Evolutionary conservation across 1,140 invertebrate species (phyloP).

Genomic region (Drosophila baimaii): DNA sequence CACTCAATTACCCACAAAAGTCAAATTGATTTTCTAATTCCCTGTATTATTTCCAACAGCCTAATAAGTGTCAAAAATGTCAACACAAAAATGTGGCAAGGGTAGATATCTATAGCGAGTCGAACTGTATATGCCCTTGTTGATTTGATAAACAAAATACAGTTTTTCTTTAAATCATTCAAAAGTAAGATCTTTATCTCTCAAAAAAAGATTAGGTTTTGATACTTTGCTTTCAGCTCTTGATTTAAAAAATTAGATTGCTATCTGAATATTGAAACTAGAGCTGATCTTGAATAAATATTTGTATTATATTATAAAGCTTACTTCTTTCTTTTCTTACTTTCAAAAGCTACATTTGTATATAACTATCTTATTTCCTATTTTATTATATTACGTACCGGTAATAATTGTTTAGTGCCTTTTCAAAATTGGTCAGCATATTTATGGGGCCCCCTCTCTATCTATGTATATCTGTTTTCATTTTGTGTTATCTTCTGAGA

Average conservation of each 20-base stretch:
- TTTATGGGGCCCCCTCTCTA: slow-evolving; percentile 15
- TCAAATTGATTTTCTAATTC: slow-evolving; percentile 50
- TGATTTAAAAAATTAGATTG: not conserved
- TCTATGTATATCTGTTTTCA: slow-evolving; percentile 23
- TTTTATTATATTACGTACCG: not conserved
- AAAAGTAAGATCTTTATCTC: not conserved
- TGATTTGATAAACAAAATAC: not conserved
- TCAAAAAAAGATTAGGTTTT: too few relatives aligned
- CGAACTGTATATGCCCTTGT: slow-evolving; percentile 3
- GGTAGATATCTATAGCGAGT: slow-evolving; percentile 7
- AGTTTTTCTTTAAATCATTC: not conserved
- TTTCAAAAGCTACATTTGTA: not conserved
- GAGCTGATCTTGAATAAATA: not conserved
- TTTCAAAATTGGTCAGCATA: slow-evolving; percentile 31
- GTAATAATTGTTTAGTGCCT: slow-evolving; percentile 20
- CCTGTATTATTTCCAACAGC: slow-evolving; percentile 21
- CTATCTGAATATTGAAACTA: too few relatives aligned
- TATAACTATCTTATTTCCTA: not conserved
- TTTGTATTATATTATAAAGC: not conserved
- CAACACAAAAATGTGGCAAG: slow-evolving; percentile 6
- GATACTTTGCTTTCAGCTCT: not conserved
- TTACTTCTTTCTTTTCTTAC: not conserved
- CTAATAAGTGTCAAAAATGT: slow-evolving; percentile 38
- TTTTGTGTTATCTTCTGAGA: slow-evolving; percentile 31
- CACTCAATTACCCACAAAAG: slow-evolving; percentile 42